Base-by-base conservation (phyloP, 2,888 invertebrate species). In the Ariolimax columbianus region DNA sequence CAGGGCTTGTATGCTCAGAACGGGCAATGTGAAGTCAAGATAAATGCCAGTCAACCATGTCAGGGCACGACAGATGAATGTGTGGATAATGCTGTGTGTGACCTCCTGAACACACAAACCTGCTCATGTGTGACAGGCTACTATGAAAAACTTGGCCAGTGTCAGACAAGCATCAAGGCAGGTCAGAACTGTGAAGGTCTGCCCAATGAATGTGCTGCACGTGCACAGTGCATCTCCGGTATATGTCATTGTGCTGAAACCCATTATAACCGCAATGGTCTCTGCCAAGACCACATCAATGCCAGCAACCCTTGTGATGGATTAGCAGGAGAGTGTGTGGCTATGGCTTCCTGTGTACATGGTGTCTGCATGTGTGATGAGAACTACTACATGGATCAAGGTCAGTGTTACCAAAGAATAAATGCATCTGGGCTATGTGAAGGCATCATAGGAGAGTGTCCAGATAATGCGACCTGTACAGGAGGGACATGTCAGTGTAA, bases 91-190 rank as follows among this genome's bases (percentile, higher is more conserved):
- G 70, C 84, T 7, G 30, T 43, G 6, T 78, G 84, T 63, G 70
- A 80, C 47, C 30, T 80, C 33, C 19, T 23, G 3, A 36, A 17
- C 43, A 43, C 40, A 0, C 77, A 78, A 19, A 82, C 73, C 7
- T 87, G 87, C 51, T 36, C 80, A 2, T 87, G 87, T 51, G 30
- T 77, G 17, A 59, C 43, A 0, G 80, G 79, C 14, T 80, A 80
- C 85, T 87, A 87, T 68, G 9, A 9, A 7, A 77, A 80, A 40
- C 55, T 70, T n/a, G 83, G 85, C 1, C 38, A n/a, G 19, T 87
- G 87, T 68, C 47, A 80, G 40, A n/a, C 51, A n/a, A 80, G 68
- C 33, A 77, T 75, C 68, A 70, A 82, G 11, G 84, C 84, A 3
- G 47, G 78, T 19, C 40, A 79, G 43, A 38, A 63, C 30, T 86